Percentiles rank a stretch among this genome's conserved stretches.
Evolutionary conservation across 2,797 vertebrate genomes (phyloP).

Genomic region (Poeciliopsis infans): DNA sequence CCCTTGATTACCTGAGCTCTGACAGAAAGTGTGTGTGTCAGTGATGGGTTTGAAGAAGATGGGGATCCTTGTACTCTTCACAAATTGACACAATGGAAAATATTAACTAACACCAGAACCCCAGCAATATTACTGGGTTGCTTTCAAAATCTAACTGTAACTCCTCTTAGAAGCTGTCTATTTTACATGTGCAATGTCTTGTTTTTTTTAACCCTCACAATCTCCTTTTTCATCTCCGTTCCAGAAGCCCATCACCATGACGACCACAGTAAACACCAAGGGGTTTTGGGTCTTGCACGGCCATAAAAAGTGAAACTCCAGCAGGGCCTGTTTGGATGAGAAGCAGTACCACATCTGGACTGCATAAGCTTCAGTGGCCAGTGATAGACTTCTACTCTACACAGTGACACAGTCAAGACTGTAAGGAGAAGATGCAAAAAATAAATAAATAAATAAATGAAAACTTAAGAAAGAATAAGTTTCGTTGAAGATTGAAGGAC

Average conservation of each 20-base stretch:
- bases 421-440: conserved; percentile 7
- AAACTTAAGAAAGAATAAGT: background rate
- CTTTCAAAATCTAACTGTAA: background rate
- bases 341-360: conserved; percentile 58
- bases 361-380: conserved; percentile 46
- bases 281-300: conserved; percentile 45
- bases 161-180: background rate
- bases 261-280: conserved; percentile 48
- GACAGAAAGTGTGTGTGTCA: conserved; percentile 38
- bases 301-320: conserved; percentile 37
- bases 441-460: background rate
- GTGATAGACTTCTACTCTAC: conserved; percentile 50
- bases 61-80: conserved; percentile 41
- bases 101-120: background rate
- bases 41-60: conserved; percentile 35
- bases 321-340: conserved; percentile 10
- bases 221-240: conserved; percentile 38
- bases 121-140: background rate
- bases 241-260: conserved; percentile 36
- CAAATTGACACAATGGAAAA: background rate
- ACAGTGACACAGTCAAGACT: conserved; percentile 28
- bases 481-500: too few species aligned
- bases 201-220: conserved; percentile 4
- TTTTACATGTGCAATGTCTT: background rate
- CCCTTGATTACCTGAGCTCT: conserved; percentile 35